Evolutionary conservation across 2,797 vertebrate species (phyloP), one percentile per base, ranked within the genome.

Genomic region (Galago senegalensis): DNA sequence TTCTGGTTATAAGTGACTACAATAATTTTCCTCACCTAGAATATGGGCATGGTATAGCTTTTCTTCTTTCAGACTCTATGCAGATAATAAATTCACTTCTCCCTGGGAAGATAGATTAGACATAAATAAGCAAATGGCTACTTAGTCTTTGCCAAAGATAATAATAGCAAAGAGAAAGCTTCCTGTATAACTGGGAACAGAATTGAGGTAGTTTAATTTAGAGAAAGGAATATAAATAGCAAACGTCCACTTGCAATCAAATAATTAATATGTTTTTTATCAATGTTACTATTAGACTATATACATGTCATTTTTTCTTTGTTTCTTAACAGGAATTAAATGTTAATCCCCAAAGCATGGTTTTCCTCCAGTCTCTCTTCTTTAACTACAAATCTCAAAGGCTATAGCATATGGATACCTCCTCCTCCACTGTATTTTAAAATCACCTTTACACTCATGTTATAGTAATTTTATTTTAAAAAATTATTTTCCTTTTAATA

Each of bases 261-360:
- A 37, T 61, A 21, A 73, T 72, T 60, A 82, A 84, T 49, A 93
- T 31, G 29, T 3, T 72, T 92, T 83, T 96, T 91, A 75, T 61
- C 20, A 34, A 80, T 65, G 60, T 93, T 83, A 89, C 34, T 88
- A 10, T 31, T 93, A 31, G 13, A 86, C 69, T 95, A 84, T 29
- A 92, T 46, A 34, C 21, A 61, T 67, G 25, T 79, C 17, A 87
- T 49, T 92, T 90, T 56, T 58, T 93, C 20, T 95, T 43, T 79
- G 60, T 94, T 96, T 87, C 69, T 70, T 80, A 96, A 95, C 5
- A 46, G 18, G 8, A 96, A 88, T 92, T 95, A 94, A 84, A 58
- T 11, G 25, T 94, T 92, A 79, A 90, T 87, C 17, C 27, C 61
- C 63, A 92, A 94, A 81, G 84, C 49, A 87, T 61, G n/a, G 75